Base-by-base conservation (phyloP, 2,888 invertebrate genomes). In the Cynaeus angustus region DNA sequence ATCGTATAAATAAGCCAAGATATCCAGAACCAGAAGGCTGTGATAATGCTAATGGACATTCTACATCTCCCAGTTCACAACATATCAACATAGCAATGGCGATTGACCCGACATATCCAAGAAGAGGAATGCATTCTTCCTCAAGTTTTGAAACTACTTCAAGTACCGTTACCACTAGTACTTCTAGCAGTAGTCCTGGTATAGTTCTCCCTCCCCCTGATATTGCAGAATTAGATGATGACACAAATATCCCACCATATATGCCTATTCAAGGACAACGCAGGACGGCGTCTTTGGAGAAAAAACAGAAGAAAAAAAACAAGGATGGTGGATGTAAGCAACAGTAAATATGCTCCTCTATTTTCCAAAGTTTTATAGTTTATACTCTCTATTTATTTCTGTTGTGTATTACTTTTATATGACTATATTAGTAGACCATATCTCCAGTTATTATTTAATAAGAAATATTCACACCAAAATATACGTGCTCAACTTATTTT, bases 201-300 rank as follows among this genome's bases (percentile, higher is more conserved):
- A 76, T 81, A 50, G 66, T 80, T 43, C 64, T 82, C 12, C 81
- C 81, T 12, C 81, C 83, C 0, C 80, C 81, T 5, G 81, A 82
- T 71, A 74, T 79, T 28, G 68, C 69, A n/a, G 80, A 80, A 41
- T 78, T 81, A 30, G 85, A 85, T 79, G 90, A 90, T 75, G 86
- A 87, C 46, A 87, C 86, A 74, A 87, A 88, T 45, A 88, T 87
- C 43, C 91, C 92, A 5, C 92, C 92, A 64, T 92, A 93, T 80
- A 92, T 93, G 92, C 92, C 92, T 52, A 92, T 93, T 78, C 92
- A 92, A 83, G 92, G 92, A 52, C 92, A 92, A 78, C 86, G 92
- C 70, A 86, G 92, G 76, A 88, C 87, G 0, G 86, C 90, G n/a
- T 89, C 90, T 70, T 86, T 88, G 69, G 89, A 90, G 77, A 91